Conservation (phyloP, 2,113 vertebrate species). For the Petromus typicus region DNA sequence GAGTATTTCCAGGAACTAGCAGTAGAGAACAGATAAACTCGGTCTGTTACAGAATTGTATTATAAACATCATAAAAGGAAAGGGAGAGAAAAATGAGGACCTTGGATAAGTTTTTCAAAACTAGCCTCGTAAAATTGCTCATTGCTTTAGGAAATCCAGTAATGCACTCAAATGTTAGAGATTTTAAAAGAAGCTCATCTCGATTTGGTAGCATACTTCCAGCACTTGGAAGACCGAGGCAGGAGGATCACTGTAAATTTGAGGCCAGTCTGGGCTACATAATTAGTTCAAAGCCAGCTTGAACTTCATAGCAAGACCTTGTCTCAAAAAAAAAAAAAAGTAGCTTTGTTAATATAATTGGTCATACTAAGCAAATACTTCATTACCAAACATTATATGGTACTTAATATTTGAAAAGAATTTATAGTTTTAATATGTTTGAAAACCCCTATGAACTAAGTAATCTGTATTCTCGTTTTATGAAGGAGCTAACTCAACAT, state of each 20-base stretch:
- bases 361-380: background rate
- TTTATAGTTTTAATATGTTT: constrained; percentile 51
- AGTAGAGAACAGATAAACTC: background rate
- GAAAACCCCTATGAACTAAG: constrained; percentile 10
- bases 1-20: background rate
- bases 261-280: background rate
- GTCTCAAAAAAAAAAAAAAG: background rate
- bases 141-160: constrained; percentile 35
- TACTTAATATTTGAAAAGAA: constrained; percentile 57
- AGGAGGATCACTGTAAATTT: background rate
- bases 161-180: constrained; percentile 11
- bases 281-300: background rate
- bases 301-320: background rate
- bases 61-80: constrained; percentile 26
- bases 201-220: background rate
- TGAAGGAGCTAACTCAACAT: constrained; percentile 21
- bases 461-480: constrained; percentile 54
- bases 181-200: background rate
- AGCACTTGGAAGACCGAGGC: background rate
- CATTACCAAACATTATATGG: constrained; percentile 8
- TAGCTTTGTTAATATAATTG: constrained; percentile 7
- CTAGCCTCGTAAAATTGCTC: constrained; percentile 16
- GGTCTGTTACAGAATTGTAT: background rate
- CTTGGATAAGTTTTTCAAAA: constrained; percentile 48
- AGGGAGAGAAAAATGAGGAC: background rate